These are phyloP conservation scores for Muscicapa striata DNA, from an alignment of 2,797 vertebrate species.

Conservation along the genomic window DNA sequence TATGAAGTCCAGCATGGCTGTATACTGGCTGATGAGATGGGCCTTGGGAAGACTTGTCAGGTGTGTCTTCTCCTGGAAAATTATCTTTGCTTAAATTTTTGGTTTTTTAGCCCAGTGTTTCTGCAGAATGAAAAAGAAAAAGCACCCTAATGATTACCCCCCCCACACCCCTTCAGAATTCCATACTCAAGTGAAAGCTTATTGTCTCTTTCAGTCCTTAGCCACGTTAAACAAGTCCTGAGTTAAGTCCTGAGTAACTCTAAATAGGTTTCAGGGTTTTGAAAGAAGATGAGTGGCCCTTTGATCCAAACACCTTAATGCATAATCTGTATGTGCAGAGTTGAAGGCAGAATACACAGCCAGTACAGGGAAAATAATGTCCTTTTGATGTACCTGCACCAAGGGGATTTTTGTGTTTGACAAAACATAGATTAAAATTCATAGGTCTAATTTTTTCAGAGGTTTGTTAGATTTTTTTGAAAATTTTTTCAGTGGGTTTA, in stretches of 20 bases:
- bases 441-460: neutral
- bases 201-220: neutral
- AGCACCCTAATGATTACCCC: no score
- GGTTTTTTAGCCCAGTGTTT: neutral
- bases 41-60: slow-evolving; percentile 96
- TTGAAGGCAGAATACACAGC: neutral
- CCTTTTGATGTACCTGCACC: neutral
- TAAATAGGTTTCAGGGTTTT: neutral
- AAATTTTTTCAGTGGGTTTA: neutral
- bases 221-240: neutral
- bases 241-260: neutral
- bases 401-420: neutral
- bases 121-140: neutral
- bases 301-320: neutral
- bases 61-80: slow-evolving; percentile 65
- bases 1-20: slow-evolving; percentile 84
- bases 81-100: neutral
- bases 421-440: neutral
- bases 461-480: neutral
- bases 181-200: neutral
- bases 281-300: neutral
- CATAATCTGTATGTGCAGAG: neutral
- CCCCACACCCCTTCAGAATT: neutral
- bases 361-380: neutral
- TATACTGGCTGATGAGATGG: slow-evolving; percentile 95